Conservation (phyloP, 1,140 invertebrate species). For the Antheraea mylitta region DNA sequence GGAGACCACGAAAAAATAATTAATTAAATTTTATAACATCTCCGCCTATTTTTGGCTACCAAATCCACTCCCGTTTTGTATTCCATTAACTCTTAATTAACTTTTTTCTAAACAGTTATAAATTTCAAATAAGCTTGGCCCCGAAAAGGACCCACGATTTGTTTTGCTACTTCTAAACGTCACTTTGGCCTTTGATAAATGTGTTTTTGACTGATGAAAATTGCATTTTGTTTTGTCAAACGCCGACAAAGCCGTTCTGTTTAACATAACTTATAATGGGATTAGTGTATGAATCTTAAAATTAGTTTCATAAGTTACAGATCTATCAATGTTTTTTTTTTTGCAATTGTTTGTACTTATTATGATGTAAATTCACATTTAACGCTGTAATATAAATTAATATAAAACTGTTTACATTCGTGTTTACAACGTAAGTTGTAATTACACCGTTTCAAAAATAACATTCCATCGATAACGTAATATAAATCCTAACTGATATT, state of each 20-base stretch:
- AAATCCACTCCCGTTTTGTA: conserved; percentile 69
- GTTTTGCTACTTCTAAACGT: conserved; percentile 76
- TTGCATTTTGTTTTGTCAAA: conserved; percentile 52
- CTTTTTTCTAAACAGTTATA: conserved; percentile 66
- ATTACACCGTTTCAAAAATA: too few species aligned
- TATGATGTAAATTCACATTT: neutral
- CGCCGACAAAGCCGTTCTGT: conserved; percentile 20
- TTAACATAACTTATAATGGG: neutral
- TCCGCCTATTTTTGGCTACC: conserved; percentile 78
- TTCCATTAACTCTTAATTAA: conserved; percentile 79
- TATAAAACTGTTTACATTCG: too few species aligned
- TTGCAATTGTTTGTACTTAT: neutral
- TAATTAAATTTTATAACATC: conserved; percentile 75
- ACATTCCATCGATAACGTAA: too few species aligned
- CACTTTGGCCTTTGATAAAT: conserved; percentile 73
- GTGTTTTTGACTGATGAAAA: conserved; percentile 56
- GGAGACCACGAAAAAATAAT: conserved; percentile 51
- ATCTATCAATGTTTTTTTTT: neutral
- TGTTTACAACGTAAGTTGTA: too few species aligned
- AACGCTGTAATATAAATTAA: too few species aligned
- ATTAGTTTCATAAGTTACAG: neutral
- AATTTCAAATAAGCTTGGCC: conserved; percentile 64
- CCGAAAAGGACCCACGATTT: conserved; percentile 64
- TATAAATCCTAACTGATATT: too few species aligned
- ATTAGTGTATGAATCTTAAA: neutral